phyloP scores from a whole-genome alignment of 2,888 invertebrate species.

The Tiliacea citrago region DNA sequence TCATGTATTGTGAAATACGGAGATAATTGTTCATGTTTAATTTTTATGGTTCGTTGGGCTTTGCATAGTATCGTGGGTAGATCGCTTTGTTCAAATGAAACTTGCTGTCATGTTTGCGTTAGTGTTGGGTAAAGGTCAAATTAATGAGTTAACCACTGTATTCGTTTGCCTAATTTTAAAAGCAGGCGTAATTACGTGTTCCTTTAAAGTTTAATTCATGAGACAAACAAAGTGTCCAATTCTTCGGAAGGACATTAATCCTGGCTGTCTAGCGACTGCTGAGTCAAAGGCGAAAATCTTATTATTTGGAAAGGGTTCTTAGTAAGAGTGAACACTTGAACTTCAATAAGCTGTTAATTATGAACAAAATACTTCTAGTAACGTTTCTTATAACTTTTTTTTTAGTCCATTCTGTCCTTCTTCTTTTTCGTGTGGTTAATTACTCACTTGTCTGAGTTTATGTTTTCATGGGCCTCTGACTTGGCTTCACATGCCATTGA shows the following conservation, averaged over 20 bases:
- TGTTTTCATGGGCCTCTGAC: too few relatives aligned
- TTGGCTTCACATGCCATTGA: too few relatives aligned
- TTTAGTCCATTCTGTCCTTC: neutral
- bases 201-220: neutral
- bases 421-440: too few relatives aligned
- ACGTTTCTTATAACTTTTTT: too few relatives aligned
- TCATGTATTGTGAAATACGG: constrained; percentile 58
- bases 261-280: neutral
- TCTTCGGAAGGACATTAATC: neutral
- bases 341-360: neutral
- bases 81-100: constrained; percentile 14
- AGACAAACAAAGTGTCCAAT: neutral
- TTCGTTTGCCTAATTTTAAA: neutral
- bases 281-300: neutral
- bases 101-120: neutral
- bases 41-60: constrained; percentile 43
- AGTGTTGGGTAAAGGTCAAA: neutral
- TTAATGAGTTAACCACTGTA: neutral
- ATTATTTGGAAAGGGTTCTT: neutral
- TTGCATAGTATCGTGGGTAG: constrained; percentile 24
- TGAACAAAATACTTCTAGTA: neutral
- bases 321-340: neutral
- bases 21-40: constrained; percentile 39
- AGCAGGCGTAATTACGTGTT: neutral
- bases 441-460: too few relatives aligned